A percentile compares a stretch with the other conserved stretches of the same genome.
phyloP scores from a whole-genome alignment of 2,113 vertebrate species.

The Casuarius casuarius region DNA sequence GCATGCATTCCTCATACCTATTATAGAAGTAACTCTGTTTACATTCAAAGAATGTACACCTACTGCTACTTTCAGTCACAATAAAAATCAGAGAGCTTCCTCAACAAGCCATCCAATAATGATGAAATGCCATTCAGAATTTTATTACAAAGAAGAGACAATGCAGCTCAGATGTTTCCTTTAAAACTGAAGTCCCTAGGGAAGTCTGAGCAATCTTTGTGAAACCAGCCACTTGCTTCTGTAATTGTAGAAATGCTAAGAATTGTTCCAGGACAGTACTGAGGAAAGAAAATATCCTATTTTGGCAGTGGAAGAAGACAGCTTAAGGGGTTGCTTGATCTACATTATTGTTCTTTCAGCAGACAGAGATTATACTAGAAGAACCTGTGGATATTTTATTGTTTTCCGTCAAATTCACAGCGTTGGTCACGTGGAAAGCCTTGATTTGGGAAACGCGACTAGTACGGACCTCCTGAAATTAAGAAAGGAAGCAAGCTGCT shows the following conservation, averaged over 20 bases:
- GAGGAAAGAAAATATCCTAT: neutral
- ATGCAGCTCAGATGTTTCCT: neutral
- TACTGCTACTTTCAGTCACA: neutral
- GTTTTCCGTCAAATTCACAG: neutral
- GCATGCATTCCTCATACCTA: neutral
- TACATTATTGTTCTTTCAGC: neutral
- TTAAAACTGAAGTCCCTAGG: neutral
- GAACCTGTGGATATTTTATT: neutral
- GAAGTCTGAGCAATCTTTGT: neutral
- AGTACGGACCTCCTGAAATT: neutral
- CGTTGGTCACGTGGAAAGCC: neutral
- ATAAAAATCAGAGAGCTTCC: neutral
- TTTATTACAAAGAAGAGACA: neutral
- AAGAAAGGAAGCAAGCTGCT: neutral
- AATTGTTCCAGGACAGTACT: neutral
- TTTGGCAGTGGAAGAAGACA: neutral
- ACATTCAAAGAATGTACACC: fast-evolving
- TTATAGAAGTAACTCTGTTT: neutral
- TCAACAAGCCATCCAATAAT: neutral
- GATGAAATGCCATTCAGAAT: neutral
- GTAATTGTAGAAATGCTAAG: neutral
- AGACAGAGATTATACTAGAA: neutral
- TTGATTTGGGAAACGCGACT: neutral
- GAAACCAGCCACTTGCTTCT: neutral
- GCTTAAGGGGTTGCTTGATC: neutral